Evolutionary conservation across 2,113 vertebrate genomes (phyloP).

Genomic region (Calonectris borealis): DNA sequence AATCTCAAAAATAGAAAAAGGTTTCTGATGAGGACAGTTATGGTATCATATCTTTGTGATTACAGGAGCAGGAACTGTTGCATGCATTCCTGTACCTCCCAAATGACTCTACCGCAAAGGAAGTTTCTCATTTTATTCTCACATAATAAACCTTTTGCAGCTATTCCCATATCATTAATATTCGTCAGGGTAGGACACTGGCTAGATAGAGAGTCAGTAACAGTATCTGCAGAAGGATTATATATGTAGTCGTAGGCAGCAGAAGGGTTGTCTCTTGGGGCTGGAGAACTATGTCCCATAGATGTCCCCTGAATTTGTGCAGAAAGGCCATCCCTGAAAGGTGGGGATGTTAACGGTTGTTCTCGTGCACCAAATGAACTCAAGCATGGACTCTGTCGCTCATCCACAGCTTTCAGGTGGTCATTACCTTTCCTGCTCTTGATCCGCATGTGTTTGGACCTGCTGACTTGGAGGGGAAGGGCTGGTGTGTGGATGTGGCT

Average conservation of each 20-base stretch:
- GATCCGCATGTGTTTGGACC: accelerated
- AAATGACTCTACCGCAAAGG: background rate
- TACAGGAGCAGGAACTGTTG: background rate
- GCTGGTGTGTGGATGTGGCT: background rate
- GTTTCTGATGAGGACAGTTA: background rate
- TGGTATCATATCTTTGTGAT: background rate
- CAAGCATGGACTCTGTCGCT: background rate
- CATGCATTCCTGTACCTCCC: background rate
- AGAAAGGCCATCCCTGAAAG: background rate
- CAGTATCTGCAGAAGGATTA: background rate
- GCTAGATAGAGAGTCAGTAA: background rate
- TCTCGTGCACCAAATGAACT: background rate
- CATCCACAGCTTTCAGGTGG: background rate
- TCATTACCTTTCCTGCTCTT: background rate
- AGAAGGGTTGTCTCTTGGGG: background rate
- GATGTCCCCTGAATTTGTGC: background rate
- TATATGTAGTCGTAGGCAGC: background rate
- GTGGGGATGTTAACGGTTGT: background rate
- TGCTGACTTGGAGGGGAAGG: background rate
- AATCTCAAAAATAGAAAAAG: background rate
- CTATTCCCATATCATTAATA: background rate
- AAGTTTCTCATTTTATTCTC: background rate
- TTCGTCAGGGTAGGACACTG: background rate
- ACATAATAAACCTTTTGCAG: background rate
- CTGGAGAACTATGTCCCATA: background rate